Evolutionary conservation across 2,113 vertebrate genomes (phyloP), one percentile per base, ranked within the genome.

Genomic region (Corythoichthys intestinalis): DNA sequence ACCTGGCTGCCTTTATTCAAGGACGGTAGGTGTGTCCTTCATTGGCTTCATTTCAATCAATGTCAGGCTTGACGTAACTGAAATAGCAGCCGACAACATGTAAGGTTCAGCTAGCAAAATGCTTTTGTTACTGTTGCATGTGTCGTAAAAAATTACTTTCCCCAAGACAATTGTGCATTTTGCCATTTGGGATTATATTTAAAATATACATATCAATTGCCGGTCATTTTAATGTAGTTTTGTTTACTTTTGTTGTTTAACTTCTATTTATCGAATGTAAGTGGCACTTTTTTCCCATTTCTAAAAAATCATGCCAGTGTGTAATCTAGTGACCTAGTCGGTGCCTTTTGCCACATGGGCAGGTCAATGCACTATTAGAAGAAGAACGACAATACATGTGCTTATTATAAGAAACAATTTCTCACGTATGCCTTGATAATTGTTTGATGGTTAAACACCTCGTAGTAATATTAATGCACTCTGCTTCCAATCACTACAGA

Each of bases 1-100:
- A 81, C 75, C 74, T 38, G 66, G 20, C 73, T 79, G 77, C 73
- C 76, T 78, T 79, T 76, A 74, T 66, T 76, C 66, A 49, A 83
- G 77, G 75, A 77, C 67, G 81, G 84, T 85, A 83, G 79, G 83
- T 70, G 57, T 0, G 5, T 47, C 48, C 2, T 20, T 0, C 8
- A 12, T 20, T 35, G n/a, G 3, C 1, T 15, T 41, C 1, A 4
- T 62, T 1, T 54, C 0, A 56, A 41, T 73, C 67, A 7, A 72
- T 71, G 13, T 48, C 0, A 61, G 74, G 77, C 70, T 77, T 47
- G 35, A 50, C 3, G 20, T 67, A n/a, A 56, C 6, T 3, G 17
- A 41, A 70, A 73, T 38, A 6, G 52, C 54, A 28, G 2, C 34
- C 3, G 50, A 38, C 61, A 70, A 71, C 9, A 39, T 67, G 54